Evolutionary conservation across 1,140 invertebrate genomes (phyloP).

Genomic region (Drosophila albomicans): DNA sequence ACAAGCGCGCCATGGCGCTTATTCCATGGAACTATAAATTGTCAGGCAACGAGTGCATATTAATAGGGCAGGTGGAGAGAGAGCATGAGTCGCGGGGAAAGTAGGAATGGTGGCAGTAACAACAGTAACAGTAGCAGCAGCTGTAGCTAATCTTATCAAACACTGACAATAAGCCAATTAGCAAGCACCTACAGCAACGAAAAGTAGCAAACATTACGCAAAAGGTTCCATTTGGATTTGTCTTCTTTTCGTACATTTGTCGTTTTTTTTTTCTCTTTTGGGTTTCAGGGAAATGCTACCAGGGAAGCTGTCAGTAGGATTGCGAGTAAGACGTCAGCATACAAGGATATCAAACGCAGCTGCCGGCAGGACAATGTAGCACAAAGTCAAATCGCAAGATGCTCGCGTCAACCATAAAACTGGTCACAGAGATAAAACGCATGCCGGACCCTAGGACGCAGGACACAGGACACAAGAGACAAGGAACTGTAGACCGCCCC

Average conservation of each 20-base stretch:
- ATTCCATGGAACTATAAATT: slow-evolving; percentile 71
- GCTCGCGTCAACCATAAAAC: slow-evolving; percentile 75
- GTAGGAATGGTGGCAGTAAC: slow-evolving; percentile 24
- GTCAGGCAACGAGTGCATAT: slow-evolving; percentile 24
- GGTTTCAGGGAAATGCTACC: slow-evolving; percentile 67
- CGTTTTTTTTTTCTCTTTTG: slow-evolving; percentile 13
- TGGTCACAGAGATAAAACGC: slow-evolving; percentile 58
- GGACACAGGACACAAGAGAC: slow-evolving; percentile 23
- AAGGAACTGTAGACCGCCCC: slow-evolving; percentile 48
- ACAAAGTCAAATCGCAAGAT: slow-evolving; percentile 62
- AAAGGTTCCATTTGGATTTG: slow-evolving; percentile 42
- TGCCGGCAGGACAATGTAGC: slow-evolving; percentile 65
- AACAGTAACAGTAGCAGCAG: slow-evolving; percentile 51
- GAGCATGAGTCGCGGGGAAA: not conserved
- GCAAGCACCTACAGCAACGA: slow-evolving; percentile 74
- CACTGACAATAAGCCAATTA: slow-evolving; percentile 82
- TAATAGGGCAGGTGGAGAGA: slow-evolving; percentile 16
- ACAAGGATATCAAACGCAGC: slow-evolving; percentile 59
- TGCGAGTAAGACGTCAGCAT: slow-evolving; percentile 67
- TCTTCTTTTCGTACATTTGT: not conserved
- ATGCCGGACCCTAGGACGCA: slow-evolving; percentile 24
- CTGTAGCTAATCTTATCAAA: slow-evolving; percentile 76
- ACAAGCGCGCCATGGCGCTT: slow-evolving; percentile 51
- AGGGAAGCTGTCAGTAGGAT: slow-evolving; percentile 66
- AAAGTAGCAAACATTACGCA: slow-evolving; percentile 70